A percentile compares a stretch with the other conserved stretches of the same genome.
These are phyloP conservation scores for Dromococcyx pavoninus DNA, from an alignment of 2,797 vertebrate genomes.

Conservation along the genomic window DNA sequence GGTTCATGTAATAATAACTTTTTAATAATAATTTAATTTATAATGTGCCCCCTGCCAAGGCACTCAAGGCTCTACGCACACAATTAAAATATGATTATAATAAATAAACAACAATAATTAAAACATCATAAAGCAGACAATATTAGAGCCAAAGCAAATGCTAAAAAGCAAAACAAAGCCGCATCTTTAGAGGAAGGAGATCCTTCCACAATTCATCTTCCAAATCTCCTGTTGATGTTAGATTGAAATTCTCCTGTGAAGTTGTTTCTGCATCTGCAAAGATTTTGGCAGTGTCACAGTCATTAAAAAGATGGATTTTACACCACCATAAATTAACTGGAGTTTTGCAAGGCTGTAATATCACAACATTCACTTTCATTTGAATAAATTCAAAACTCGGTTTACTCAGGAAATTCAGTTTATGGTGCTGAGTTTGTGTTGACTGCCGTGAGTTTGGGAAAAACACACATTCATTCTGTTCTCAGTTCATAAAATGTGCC, in stretches of 20 bases:
- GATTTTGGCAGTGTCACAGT: slow-evolving; percentile 64
- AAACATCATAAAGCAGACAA: slow-evolving; percentile 73
- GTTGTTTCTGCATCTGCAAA: slow-evolving; percentile 64
- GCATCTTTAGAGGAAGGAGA: slow-evolving; percentile 23
- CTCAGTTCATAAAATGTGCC: neutral
- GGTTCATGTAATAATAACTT: slow-evolving; percentile 60
- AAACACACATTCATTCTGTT: neutral
- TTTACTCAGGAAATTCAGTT: neutral
- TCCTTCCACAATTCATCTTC: slow-evolving; percentile 56
- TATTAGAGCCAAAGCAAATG: slow-evolving; percentile 46
- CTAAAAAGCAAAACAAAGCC: slow-evolving; percentile 58
- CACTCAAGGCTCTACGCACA: slow-evolving; percentile 59
- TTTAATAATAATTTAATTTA: slow-evolving; percentile 77
- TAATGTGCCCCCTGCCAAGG: slow-evolving; percentile 59
- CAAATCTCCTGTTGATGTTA: slow-evolving; percentile 60
- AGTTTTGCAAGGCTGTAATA: slow-evolving; percentile 26
- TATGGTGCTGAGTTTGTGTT: neutral
- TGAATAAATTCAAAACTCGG: neutral
- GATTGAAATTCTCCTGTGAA: slow-evolving; percentile 61
- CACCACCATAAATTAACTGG: slow-evolving; percentile 48
- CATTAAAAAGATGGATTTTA: slow-evolving; percentile 50
- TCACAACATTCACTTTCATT: neutral
- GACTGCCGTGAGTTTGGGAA: neutral
- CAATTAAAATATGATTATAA: slow-evolving; percentile 75
- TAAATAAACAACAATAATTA: slow-evolving; percentile 77